Percentiles rank a stretch among this genome's conserved stretches.
Conservation (phyloP, 2,797 vertebrate species). For the Spheniscus humboldti region DNA sequence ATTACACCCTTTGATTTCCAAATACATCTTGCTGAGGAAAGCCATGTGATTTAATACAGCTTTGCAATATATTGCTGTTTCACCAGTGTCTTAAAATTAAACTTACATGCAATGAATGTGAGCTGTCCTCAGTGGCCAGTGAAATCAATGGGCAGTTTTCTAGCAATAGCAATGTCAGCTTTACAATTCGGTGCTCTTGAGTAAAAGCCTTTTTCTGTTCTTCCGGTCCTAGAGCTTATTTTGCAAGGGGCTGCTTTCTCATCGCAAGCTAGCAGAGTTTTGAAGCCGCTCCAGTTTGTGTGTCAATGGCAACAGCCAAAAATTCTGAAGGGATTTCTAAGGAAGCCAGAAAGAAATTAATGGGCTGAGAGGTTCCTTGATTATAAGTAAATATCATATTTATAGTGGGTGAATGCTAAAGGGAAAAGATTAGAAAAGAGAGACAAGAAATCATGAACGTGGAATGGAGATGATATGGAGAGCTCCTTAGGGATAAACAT, state of each 20-base stretch:
- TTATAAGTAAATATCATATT: neutral
- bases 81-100: neutral
- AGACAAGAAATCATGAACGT: accelerated
- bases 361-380: neutral
- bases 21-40: neutral
- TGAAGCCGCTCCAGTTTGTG: neutral
- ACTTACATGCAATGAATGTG: neutral
- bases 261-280: neutral
- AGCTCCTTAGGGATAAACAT: neutral
- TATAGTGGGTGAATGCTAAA: neutral
- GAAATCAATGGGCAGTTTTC: neutral
- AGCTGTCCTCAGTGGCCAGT: neutral
- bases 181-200: neutral
- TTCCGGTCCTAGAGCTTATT: neutral
- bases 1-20: conserved; percentile 27
- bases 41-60: neutral
- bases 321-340: neutral
- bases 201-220: neutral
- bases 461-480: neutral
- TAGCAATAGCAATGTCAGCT: neutral
- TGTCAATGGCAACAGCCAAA: neutral
- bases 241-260: neutral
- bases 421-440: neutral
- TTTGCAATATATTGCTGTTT: neutral
- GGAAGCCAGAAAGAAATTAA: neutral